A percentile compares a stretch with the other conserved stretches of the same genome.
phyloP scores from a whole-genome alignment of 2,113 vertebrate genomes.

The Mionectes macconnelli region DNA sequence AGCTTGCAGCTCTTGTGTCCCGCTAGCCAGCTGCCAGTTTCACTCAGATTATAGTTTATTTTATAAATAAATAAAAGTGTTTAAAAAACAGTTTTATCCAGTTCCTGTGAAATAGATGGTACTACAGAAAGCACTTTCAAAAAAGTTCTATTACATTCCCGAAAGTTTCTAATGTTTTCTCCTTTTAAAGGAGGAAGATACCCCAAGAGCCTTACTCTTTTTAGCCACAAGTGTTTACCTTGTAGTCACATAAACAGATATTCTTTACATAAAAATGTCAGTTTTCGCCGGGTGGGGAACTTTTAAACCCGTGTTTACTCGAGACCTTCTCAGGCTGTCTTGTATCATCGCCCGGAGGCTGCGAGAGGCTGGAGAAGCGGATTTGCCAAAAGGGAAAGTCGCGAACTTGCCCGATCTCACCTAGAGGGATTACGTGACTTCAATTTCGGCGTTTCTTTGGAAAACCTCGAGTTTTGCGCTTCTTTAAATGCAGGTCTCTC shows the following conservation, averaged over 20 bases:
- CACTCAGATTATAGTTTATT: background rate
- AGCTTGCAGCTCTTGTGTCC: background rate
- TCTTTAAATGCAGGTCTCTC: background rate
- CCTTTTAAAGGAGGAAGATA: background rate
- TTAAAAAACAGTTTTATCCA: background rate
- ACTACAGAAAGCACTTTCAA: background rate
- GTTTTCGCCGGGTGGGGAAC: background rate
- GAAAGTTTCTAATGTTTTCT: background rate
- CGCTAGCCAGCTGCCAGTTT: background rate
- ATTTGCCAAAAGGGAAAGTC: background rate
- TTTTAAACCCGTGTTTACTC: background rate
- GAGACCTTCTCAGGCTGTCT: background rate
- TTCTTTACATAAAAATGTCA: background rate
- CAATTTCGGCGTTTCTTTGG: background rate
- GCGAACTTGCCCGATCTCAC: background rate
- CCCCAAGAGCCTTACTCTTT: background rate
- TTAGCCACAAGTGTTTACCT: background rate
- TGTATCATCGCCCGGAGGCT: fast-evolving
- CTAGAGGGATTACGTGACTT: fast-evolving
- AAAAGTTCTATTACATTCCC: background rate
- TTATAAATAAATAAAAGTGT: background rate
- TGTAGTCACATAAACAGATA: background rate
- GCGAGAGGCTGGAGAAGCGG: background rate
- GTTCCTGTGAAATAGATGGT: background rate
- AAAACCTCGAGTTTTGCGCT: background rate